phyloP scores from a whole-genome alignment of 2,797 vertebrate species.

The Huso huso region DNA sequence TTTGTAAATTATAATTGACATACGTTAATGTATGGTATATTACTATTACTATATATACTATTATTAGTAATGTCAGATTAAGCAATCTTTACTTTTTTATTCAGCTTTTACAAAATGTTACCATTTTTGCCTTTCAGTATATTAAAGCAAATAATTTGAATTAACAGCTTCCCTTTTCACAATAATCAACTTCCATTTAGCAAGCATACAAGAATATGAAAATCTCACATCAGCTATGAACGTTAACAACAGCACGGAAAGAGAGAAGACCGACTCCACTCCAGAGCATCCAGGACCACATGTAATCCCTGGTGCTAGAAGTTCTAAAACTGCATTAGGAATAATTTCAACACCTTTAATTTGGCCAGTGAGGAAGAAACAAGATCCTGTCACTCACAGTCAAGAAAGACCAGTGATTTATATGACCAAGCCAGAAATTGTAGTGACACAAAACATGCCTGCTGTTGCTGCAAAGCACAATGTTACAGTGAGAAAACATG shows the following conservation, averaged over 20 bases:
- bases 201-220: conserved; percentile 53
- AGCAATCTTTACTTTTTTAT: too few relatives aligned
- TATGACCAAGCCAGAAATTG: conserved; percentile 48
- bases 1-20: too few relatives aligned
- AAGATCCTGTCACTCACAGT: conserved; percentile 29
- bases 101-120: too few relatives aligned
- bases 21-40: too few relatives aligned
- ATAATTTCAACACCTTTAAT: conserved; percentile 75
- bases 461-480: conserved; percentile 28
- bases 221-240: conserved; percentile 43
- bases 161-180: conserved; percentile 29
- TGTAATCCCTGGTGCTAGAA: conserved; percentile 29
- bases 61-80: too few relatives aligned
- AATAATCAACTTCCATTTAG: conserved; percentile 31
- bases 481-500: conserved; percentile 28
- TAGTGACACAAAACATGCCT: conserved; percentile 16
- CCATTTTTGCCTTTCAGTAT: too few relatives aligned
- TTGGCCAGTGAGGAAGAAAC: conserved; percentile 67
- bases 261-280: conserved; percentile 19
- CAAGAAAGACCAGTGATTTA: conserved; percentile 30
- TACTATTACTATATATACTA: too few relatives aligned
- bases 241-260: conserved; percentile 32
- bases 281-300: conserved; percentile 14
- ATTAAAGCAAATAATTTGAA: conserved; percentile 21
- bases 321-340: conserved; percentile 53